A percentile compares a stretch with the other conserved stretches of the same genome.
Conservation (phyloP, 2,113 vertebrate genomes). For the Triplophysa dalaica region DNA sequence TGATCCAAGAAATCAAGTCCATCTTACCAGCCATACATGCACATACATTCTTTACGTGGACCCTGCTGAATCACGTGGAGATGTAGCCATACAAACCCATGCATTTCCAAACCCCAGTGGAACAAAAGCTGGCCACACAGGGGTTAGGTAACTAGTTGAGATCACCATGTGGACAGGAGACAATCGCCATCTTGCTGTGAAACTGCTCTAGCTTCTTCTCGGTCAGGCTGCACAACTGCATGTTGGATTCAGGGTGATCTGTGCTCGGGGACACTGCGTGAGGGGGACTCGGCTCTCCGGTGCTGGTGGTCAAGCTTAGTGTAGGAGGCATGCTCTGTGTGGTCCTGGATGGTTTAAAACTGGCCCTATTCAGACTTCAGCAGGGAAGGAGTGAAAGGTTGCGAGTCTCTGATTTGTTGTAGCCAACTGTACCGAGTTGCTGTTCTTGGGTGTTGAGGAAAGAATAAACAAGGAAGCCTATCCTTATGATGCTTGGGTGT, state of each 20-base stretch:
- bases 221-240: not conserved
- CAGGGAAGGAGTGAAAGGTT: not conserved
- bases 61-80: conserved; percentile 23
- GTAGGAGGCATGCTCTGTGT: not conserved
- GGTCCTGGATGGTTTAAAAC: not conserved
- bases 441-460: conserved; percentile 8
- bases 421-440: conserved; percentile 2
- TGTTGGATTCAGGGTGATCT: not conserved
- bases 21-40: conserved; percentile 71
- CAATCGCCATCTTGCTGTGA: not conserved
- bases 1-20: conserved; percentile 59
- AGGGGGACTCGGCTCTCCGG: conserved; percentile 1
- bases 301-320: conserved; percentile 1
- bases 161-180: not conserved
- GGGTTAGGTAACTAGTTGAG: not conserved
- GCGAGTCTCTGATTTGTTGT: conserved; percentile 27
- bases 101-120: conserved; percentile 30
- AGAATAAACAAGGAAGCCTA: not conserved
- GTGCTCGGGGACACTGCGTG: not conserved
- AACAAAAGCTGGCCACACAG: not conserved
- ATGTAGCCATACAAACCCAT: conserved; percentile 74
- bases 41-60: conserved; percentile 21
- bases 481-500: not conserved
- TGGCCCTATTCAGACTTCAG: not conserved
- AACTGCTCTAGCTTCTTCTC: not conserved